Conservation (phyloP, 2,113 vertebrate species). For the Podocnemis expansa region DNA sequence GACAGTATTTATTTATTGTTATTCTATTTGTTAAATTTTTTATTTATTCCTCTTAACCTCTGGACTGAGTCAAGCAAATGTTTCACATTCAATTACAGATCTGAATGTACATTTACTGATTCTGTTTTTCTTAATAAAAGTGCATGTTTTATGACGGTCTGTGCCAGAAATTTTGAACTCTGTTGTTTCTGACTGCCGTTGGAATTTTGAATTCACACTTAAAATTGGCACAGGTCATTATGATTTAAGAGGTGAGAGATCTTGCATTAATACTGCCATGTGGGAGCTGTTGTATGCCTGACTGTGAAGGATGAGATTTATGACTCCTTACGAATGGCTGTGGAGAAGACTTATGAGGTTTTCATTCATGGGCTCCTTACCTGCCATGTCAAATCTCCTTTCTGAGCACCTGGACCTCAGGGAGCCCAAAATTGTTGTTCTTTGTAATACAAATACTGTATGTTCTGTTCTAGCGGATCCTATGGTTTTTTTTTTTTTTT, state of each 20-base stretch:
- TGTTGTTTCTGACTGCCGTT: background rate
- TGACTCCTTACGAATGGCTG: background rate
- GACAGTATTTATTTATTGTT: too few relatives aligned
- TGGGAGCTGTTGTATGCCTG: background rate
- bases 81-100: fast-evolving
- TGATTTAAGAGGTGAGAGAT: background rate
- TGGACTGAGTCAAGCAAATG: background rate
- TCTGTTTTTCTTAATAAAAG: background rate
- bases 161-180: background rate
- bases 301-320: fast-evolving
- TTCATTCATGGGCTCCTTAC: background rate
- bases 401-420: background rate
- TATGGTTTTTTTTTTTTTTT: background rate
- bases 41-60: background rate
- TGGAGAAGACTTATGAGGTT: background rate
- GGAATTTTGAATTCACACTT: background rate
- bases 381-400: background rate
- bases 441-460: conserved; percentile 5
- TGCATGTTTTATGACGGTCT: background rate
- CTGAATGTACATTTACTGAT: background rate
- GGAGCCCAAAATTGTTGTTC: background rate
- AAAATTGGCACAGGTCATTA: background rate
- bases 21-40: background rate
- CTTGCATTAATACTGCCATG: background rate
- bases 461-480: background rate